Percentiles rank a stretch among this genome's conserved stretches.
Evolutionary conservation across 2,797 vertebrate species (phyloP).

Genomic region (Dicrostonyx torquatus): DNA sequence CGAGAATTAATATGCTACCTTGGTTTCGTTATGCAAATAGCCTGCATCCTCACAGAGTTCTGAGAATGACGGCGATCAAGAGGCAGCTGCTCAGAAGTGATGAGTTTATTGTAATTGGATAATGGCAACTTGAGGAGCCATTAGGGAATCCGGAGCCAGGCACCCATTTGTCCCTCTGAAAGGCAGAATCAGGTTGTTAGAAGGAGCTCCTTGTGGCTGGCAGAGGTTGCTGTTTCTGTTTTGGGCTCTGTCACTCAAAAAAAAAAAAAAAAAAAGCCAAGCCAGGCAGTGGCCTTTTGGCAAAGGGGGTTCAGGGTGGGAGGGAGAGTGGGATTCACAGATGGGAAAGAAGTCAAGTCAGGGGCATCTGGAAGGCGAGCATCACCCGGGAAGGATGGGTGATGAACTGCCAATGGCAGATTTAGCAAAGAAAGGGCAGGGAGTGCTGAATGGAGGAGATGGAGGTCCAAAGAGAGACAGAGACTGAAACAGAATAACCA

Average conservation of each 20-base stretch:
- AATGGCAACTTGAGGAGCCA: slow-evolving; percentile 39
- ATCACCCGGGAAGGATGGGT: neutral
- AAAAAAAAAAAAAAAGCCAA: neutral
- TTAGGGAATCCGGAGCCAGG: neutral
- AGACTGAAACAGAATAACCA: neutral
- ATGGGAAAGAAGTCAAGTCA: neutral
- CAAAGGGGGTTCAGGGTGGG: neutral
- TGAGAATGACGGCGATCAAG: slow-evolving; percentile 47
- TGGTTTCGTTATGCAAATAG: slow-evolving; percentile 71
- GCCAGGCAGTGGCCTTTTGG: neutral
- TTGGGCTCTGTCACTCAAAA: slow-evolving; percentile 2
- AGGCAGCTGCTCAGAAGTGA: slow-evolving; percentile 37
- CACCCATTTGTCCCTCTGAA: neutral
- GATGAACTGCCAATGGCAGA: neutral
- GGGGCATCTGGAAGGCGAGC: neutral
- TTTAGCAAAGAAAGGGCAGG: slow-evolving; percentile 22
- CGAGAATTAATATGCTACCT: slow-evolving; percentile 72
- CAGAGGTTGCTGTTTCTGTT: neutral
- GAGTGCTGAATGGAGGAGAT: neutral
- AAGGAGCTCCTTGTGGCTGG: neutral
- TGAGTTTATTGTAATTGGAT: slow-evolving; percentile 77
- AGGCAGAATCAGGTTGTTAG: neutral
- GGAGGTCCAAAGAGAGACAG: neutral
- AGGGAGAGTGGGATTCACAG: fast-evolving
- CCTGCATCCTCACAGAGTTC: slow-evolving; percentile 46